A percentile compares a stretch with the other conserved stretches of the same genome.
Evolutionary conservation across 2,797 vertebrate genomes (phyloP).

Genomic region (Sorex maritimensis): DNA sequence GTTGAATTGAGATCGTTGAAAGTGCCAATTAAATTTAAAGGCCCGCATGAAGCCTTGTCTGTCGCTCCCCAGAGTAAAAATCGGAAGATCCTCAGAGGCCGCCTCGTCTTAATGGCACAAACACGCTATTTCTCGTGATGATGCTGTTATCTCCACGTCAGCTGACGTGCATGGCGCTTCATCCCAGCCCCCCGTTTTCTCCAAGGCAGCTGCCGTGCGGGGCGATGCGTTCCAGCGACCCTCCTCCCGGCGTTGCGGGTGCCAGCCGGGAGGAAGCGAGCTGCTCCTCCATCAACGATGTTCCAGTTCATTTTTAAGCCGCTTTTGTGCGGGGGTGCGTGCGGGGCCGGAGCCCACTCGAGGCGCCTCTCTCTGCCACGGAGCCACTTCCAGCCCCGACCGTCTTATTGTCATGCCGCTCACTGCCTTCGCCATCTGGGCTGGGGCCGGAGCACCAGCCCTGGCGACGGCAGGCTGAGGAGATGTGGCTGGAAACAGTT

Average conservation of each 20-base stretch:
- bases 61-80: background rate
- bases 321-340: too few species aligned
- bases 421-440: background rate
- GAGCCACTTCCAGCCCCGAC: background rate
- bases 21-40: conserved; percentile 33
- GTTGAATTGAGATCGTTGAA: background rate
- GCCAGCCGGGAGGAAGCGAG: background rate
- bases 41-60: background rate
- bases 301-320: too few species aligned
- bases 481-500: conserved; percentile 27
- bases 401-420: background rate
- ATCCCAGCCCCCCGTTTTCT: background rate
- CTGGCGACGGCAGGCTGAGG: background rate
- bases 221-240: too few species aligned
- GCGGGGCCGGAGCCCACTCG: too few species aligned
- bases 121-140: background rate
- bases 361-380: too few species aligned
- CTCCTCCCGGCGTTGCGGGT: background rate
- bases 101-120: background rate
- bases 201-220: too few species aligned
- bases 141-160: background rate
- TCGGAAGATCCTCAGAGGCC: background rate
- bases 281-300: background rate
- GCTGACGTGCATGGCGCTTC: background rate
- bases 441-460: background rate